Percentiles rank a stretch among this genome's conserved stretches.
phyloP scores from a whole-genome alignment of 2,113 vertebrate genomes.

The Actinemys pallida region DNA sequence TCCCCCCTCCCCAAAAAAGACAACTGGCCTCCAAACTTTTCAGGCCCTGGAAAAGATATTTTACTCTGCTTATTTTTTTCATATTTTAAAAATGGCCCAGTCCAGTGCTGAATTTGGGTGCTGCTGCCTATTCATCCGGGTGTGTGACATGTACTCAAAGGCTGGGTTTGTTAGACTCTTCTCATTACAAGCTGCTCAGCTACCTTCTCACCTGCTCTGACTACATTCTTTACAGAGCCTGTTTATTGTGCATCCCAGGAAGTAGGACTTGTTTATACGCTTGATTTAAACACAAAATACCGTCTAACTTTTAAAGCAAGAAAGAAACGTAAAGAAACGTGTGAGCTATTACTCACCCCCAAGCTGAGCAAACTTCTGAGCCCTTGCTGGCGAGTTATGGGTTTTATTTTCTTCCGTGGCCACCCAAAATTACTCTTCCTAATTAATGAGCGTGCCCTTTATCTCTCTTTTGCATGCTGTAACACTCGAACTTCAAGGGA shows the following conservation, averaged over 20 bases:
- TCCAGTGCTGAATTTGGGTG: rapidly evolving
- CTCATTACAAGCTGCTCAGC: background rate
- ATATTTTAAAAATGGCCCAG: background rate
- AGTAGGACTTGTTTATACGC: background rate
- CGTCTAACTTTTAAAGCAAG: background rate
- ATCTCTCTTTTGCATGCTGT: constrained; percentile 40
- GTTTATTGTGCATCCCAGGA: background rate
- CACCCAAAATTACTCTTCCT: constrained; percentile 23
- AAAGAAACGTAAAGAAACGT: background rate
- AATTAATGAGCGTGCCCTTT: constrained; percentile 16
- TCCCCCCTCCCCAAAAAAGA: rapidly evolving
- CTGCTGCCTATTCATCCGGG: rapidly evolving
- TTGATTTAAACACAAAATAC: background rate
- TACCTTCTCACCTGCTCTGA: background rate
- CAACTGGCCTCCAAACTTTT: background rate
- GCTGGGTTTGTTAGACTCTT: background rate
- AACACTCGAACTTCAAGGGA: constrained; percentile 9
- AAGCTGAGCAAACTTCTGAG: background rate
- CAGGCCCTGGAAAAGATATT: background rate
- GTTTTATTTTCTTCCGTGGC: constrained; percentile 20
- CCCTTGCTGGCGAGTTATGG: constrained; percentile 4
- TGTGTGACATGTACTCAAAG: background rate
- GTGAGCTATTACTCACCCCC: background rate
- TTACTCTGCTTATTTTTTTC: rapidly evolving
- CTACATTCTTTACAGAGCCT: background rate